These are phyloP conservation scores for Corythornis leucogaster DNA, from an alignment of 2,797 vertebrate genomes.

Conservation along the genomic window DNA sequence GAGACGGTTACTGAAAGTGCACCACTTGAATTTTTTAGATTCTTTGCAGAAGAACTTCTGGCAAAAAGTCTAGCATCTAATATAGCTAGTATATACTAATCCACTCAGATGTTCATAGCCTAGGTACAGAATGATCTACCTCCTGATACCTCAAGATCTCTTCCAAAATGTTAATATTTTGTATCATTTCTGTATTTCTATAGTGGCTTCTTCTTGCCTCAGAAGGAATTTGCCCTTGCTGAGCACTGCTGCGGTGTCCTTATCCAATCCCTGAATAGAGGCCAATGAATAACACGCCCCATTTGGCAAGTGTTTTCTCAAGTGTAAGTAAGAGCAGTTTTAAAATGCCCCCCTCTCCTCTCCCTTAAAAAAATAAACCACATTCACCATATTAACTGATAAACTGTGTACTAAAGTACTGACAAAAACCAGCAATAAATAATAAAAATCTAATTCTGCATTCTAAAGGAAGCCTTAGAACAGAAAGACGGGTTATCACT, in stretches of 20 bases:
- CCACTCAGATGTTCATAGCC: not conserved
- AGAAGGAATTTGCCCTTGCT: not conserved
- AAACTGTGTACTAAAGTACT: conserved; percentile 5
- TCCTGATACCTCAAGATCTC: not conserved
- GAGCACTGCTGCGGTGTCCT: not conserved
- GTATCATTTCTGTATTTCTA: not conserved
- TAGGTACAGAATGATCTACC: not conserved
- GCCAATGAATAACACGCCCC: conserved; percentile 35
- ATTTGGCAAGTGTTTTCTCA: conserved; percentile 45
- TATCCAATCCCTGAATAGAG: not conserved
- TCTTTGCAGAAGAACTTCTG: not conserved
- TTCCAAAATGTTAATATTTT: not conserved
- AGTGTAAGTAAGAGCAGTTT: not conserved
- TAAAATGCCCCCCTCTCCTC: not conserved
- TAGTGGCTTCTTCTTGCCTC: not conserved
- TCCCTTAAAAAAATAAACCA: conserved; percentile 20
- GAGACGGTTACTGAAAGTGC: not conserved
- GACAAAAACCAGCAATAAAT: conserved; percentile 11
- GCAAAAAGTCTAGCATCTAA: not conserved
- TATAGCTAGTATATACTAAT: not conserved
- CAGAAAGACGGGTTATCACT: not conserved
- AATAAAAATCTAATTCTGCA: conserved; percentile 16
- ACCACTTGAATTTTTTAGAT: not conserved
- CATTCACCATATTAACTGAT: conserved; percentile 10
- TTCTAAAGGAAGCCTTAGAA: conserved; percentile 7